phyloP scores from a whole-genome alignment of 2,797 vertebrate species.

The Argyrosomus regius region DNA sequence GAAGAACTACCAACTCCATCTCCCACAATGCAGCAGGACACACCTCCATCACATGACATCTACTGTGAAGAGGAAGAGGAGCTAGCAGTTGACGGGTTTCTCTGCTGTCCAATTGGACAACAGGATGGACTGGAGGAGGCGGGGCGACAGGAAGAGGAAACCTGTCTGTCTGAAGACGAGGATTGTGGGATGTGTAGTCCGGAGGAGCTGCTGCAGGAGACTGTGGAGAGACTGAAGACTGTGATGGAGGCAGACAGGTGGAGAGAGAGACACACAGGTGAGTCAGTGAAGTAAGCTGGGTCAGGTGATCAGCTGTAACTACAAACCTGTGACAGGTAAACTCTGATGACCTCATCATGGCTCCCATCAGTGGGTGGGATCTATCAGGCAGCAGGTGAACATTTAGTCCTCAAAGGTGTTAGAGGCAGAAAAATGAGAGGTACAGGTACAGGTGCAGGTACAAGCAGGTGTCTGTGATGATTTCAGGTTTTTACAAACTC shows the following conservation, averaged over 20 bases:
- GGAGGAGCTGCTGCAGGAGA: conserved; percentile 76
- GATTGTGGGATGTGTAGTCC: conserved; percentile 51
- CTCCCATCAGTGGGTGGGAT: no score
- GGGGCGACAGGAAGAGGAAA: neutral
- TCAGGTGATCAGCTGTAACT: no score
- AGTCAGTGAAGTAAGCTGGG: neutral
- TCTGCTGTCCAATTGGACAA: conserved; percentile 10
- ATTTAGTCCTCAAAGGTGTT: no score
- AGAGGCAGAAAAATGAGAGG: no score
- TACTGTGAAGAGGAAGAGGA: conserved; percentile 17
- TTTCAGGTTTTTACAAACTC: no score
- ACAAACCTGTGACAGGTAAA: no score
- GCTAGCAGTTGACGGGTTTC: neutral
- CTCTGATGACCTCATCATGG: no score
- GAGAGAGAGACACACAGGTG: conserved; percentile 65
- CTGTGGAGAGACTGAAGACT: conserved; percentile 83
- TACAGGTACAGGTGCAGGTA: no score
- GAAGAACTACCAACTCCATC: conserved; percentile 46
- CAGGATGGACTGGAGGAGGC: neutral
- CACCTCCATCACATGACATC: conserved; percentile 20
- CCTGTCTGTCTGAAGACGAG: conserved; percentile 11
- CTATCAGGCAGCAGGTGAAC: no score
- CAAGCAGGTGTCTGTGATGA: no score
- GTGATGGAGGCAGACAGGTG: conserved; percentile 69
- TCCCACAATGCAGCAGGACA: conserved; percentile 48